phyloP scores from a whole-genome alignment of 2,888 invertebrate genomes.

The Acleris laterana region DNA sequence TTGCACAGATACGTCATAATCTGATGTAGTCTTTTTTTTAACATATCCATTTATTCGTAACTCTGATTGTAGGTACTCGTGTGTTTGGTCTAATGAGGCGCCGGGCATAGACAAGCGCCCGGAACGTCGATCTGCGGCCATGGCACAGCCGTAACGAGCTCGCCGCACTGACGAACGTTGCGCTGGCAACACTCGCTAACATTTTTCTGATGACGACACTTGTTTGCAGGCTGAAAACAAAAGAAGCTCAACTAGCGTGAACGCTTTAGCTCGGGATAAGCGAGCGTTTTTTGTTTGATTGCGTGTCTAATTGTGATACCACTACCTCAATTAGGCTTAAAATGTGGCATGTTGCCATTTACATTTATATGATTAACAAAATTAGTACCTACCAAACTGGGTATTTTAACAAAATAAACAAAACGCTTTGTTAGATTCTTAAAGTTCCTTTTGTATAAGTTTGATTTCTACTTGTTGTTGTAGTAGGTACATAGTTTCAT shows the following conservation, averaged over 20 bases:
- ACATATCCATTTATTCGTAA: conserved; percentile 15
- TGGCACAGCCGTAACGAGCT: conserved; percentile 32
- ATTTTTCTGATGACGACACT: conserved; percentile 31
- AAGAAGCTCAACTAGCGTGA: conserved; percentile 15
- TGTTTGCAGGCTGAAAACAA: conserved; percentile 17
- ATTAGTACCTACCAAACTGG: no score
- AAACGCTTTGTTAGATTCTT: no score
- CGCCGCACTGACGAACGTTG: conserved; percentile 14
- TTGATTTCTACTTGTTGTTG: no score
- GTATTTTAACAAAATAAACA: no score
- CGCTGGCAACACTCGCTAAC: conserved; percentile 15
- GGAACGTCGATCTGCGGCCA: conserved; percentile 31
- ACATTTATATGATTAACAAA: no score
- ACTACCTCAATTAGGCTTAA: no score
- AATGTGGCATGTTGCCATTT: no score
- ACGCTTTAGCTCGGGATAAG: conserved; percentile 1
- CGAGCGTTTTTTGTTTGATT: conserved; percentile 15
- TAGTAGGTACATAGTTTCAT: no score
- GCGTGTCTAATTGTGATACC: background rate
- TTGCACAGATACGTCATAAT: no score
- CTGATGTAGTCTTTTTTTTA: background rate
- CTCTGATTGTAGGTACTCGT: conserved; percentile 14
- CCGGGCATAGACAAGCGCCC: conserved; percentile 29
- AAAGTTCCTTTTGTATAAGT: no score
- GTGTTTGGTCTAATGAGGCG: conserved; percentile 35